Base-by-base conservation (phyloP, 2,888 invertebrate species). In the Dryadula phaetusa region DNA sequence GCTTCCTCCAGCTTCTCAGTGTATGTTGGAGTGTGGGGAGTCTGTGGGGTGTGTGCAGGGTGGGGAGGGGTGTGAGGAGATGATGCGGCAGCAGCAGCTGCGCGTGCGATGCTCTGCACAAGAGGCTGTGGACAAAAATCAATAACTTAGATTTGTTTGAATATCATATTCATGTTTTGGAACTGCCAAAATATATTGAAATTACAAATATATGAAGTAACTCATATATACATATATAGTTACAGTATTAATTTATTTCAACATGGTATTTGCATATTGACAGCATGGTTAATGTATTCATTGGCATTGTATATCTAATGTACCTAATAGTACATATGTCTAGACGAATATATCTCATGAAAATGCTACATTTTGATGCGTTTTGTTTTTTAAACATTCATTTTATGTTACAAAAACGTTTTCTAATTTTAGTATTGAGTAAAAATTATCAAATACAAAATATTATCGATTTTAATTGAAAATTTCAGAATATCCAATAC, bases 61-160 rank as follows among this genome's bases (percentile, higher is more conserved):
- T 76, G 93, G 79, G 80, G 94, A 81, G 83, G 95, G 94, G 79
- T 94, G 94, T 75, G 95, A 94, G 67, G 95, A 58, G 95, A 93
- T 60, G 95, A 92, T 4, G 94, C 88, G 20, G 90, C 94, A 54
- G 94, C 88, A 69, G 95, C 91, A 72, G 95, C 90, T 76, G 94
- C 92, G 79, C 93, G 91, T 75, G 95, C 94, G 83, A 95, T 86
- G 84, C 93, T 94, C 86, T 95, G 95, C 77, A 95, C 94, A 87
- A 95, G 82, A n/a, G 91, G 87, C 92, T 92, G 89, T 76, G 72
- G 74, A 74, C 32, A 58, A 67, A 44, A 40, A 0, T 12, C 22
- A 47, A 12, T 14, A 32, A 14, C 1, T 37, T 53, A 42, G 14
- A 16, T 34, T 18, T 42, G 18, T 14, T n/a, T 22, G 6, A 52